phyloP scores from a whole-genome alignment of 2,888 invertebrate genomes.

The Erynnis tages region DNA sequence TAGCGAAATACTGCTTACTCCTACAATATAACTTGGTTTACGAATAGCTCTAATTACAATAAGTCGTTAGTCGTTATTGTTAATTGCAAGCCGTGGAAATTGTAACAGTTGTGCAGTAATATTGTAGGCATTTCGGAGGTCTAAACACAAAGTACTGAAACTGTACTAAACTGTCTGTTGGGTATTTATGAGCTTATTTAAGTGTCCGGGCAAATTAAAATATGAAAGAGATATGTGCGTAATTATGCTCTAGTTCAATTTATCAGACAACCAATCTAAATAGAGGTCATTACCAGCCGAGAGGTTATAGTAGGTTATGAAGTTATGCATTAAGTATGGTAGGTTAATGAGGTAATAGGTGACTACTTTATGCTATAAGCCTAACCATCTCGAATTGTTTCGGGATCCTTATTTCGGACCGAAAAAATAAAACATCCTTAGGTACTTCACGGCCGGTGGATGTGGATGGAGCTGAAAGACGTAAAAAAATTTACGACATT shows the following conservation, averaged over 20 bases:
- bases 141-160: slow-evolving; percentile 5
- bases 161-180: neutral
- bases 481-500: too few relatives aligned
- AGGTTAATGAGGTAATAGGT: too few relatives aligned
- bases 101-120: slow-evolving; percentile 20
- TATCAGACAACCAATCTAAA: neutral
- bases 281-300: neutral
- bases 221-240: too few relatives aligned
- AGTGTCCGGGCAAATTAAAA: neutral
- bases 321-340: too few relatives aligned
- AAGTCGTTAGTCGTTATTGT: slow-evolving; percentile 19
- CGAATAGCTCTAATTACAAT: slow-evolving; percentile 24
- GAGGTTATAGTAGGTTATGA: too few relatives aligned
- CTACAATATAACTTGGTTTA: slow-evolving; percentile 3
- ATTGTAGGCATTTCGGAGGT: neutral
- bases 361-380: too few relatives aligned
- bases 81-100: slow-evolving; percentile 22
- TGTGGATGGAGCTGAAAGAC: too few relatives aligned
- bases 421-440: too few relatives aligned
- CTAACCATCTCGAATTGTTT: too few relatives aligned
- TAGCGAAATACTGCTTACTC: slow-evolving; percentile 2
- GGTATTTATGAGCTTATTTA: slow-evolving; percentile 9
- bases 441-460: too few relatives aligned
- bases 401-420: too few relatives aligned
- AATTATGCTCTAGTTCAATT: neutral